These are phyloP conservation scores for Myopa tessellatipennis DNA, from an alignment of 2,888 invertebrate species.

Conservation along the genomic window DNA sequence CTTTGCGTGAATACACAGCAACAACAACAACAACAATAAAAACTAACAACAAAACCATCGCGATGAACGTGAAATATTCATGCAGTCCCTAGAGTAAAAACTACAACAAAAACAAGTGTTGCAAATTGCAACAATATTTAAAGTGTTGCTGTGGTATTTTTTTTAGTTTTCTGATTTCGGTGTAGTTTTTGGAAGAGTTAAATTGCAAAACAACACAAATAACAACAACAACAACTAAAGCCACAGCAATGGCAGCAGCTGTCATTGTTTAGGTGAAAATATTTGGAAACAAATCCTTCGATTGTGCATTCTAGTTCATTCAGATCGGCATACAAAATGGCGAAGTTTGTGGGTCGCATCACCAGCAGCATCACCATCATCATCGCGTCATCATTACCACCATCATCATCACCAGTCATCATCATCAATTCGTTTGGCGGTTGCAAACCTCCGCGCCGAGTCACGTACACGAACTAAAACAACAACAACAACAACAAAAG, in stretches of 20 bases:
- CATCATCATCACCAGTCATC: too few relatives aligned
- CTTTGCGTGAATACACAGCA: neutral
- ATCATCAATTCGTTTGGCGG: too few relatives aligned
- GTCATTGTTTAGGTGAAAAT: neutral
- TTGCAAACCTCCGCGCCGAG: too few relatives aligned
- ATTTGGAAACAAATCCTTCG: too few relatives aligned
- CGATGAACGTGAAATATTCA: neutral
- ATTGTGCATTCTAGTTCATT: too few relatives aligned
- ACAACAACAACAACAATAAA: neutral
- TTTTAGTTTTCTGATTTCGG: neutral
- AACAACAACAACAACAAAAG: too few relatives aligned
- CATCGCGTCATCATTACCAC: too few relatives aligned
- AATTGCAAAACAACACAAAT: neutral
- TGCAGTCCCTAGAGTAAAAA: neutral
- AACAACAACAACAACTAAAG: neutral
- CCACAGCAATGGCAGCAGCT: neutral
- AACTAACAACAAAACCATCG: neutral
- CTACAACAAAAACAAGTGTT: neutral
- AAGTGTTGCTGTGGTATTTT: neutral
- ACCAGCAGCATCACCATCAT: too few relatives aligned
- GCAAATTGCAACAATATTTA: neutral
- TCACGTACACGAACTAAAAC: too few relatives aligned
- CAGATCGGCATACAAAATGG: too few relatives aligned
- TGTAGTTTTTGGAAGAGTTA: neutral
- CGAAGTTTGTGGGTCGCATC: too few relatives aligned